Conservation (phyloP, 2,888 invertebrate genomes). For the Amorpha juglandis region DNA sequence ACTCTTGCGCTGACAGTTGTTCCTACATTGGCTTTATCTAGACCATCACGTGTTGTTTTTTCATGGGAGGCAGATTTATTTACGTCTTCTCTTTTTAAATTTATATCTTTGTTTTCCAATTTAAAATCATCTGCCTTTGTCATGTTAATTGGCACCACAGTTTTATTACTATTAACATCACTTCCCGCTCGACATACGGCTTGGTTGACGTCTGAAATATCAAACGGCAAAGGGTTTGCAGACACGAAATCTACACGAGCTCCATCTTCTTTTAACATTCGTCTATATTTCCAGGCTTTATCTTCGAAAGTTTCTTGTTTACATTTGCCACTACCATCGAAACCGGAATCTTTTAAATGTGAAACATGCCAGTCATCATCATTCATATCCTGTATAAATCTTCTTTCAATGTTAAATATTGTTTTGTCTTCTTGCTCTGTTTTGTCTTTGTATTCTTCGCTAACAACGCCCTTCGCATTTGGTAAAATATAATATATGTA, state of each 20-base stretch:
- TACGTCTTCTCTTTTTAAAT: constrained; percentile 25
- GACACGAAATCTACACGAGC: constrained; percentile 58
- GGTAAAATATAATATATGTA: neutral
- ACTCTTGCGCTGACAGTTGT: constrained; percentile 34
- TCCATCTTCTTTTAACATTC: constrained; percentile 54
- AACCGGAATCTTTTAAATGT: constrained; percentile 51
- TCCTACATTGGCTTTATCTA: constrained; percentile 31
- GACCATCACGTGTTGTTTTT: constrained; percentile 21
- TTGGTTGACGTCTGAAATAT: constrained; percentile 25
- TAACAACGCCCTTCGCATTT: constrained; percentile 25
- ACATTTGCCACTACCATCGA: constrained; percentile 45
- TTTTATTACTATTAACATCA: neutral
- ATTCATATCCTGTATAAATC: constrained; percentile 49
- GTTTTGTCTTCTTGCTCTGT: constrained; percentile 30
- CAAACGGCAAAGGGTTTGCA: constrained; percentile 49
- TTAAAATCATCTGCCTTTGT: neutral
- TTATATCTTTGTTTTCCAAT: neutral
- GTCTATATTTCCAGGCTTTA: constrained; percentile 51
- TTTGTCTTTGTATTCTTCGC: constrained; percentile 36
- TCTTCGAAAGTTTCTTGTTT: constrained; percentile 53
- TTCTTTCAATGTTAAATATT: constrained; percentile 39
- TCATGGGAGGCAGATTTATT: constrained; percentile 26
- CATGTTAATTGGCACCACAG: neutral
- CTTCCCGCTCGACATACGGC: neutral
- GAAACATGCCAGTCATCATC: constrained; percentile 61